These are phyloP conservation scores for Callyntrura guangdongensis DNA, from an alignment of 2,888 invertebrate genomes.

Conservation along the genomic window DNA sequence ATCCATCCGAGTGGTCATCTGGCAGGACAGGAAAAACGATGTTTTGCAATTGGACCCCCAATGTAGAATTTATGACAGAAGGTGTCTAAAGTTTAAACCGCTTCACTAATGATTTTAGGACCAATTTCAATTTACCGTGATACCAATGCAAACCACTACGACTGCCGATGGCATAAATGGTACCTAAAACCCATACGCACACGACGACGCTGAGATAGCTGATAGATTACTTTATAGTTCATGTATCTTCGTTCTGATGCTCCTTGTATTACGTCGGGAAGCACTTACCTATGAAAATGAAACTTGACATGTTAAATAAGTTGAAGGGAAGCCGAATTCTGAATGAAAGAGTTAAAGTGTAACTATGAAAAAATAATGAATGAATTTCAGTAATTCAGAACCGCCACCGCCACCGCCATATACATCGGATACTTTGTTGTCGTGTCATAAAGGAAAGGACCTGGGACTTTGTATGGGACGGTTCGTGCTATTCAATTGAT, in stretches of 20 bases:
- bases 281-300: neutral
- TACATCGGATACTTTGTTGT: constrained; percentile 5
- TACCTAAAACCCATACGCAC: neutral
- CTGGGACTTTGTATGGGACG: neutral
- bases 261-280: no score
- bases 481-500: constrained; percentile 48
- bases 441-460: neutral
- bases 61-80: constrained; percentile 58
- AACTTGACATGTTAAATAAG: constrained; percentile 47
- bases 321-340: constrained; percentile 32
- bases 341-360: constrained; percentile 53
- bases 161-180: neutral
- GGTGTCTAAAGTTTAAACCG: constrained; percentile 48
- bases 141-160: constrained; percentile 15
- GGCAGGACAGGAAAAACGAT: neutral
- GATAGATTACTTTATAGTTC: neutral
- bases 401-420: constrained; percentile 32
- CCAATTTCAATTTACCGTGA: constrained; percentile 30
- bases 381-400: constrained; percentile 13
- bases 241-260: neutral
- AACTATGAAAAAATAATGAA: neutral
- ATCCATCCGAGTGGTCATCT: neutral
- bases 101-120: constrained; percentile 57
- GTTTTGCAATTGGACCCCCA: constrained; percentile 53
- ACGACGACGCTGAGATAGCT: neutral